Evolutionary conservation across 92 coral and sea anemone genomes (phyloP).

Genomic region (Porites evermanni): DNA sequence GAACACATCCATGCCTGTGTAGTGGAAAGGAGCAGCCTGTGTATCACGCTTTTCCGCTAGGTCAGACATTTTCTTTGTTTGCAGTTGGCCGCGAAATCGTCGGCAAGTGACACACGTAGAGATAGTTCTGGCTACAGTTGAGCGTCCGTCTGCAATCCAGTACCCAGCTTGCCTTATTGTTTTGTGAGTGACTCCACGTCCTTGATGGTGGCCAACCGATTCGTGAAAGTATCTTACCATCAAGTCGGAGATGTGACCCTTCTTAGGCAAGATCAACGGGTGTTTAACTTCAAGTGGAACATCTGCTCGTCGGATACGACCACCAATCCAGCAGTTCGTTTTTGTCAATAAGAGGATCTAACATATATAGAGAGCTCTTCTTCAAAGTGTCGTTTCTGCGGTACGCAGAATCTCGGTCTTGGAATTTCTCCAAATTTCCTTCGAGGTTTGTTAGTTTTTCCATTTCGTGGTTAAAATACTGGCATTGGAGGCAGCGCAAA

Average conservation of each 20-base stretch:
- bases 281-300: background rate
- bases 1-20: background rate
- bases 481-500: background rate
- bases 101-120: conserved; percentile 7
- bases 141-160: conserved; percentile 16
- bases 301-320: conserved; percentile 5
- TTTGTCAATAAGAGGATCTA: conserved; percentile 34
- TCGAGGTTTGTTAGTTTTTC: conserved; percentile 16
- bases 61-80: conserved; percentile 21
- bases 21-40: conserved; percentile 31
- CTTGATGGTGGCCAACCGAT: background rate
- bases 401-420: conserved; percentile 20
- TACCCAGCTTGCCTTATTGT: conserved; percentile 29
- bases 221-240: conserved; percentile 14
- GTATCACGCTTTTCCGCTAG: conserved; percentile 43
- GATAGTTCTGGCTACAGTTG: background rate
- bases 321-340: conserved; percentile 27
- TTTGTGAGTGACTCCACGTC: background rate
- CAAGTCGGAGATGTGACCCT: conserved; percentile 3
- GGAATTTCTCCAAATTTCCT: conserved; percentile 20
- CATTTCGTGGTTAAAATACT: conserved; percentile 5
- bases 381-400: conserved; percentile 13
- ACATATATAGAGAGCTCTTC: conserved; percentile 18
- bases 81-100: conserved; percentile 4
- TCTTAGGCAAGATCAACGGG: conserved; percentile 23